phyloP scores from a whole-genome alignment of 2,888 invertebrate species.

The Operophtera brumata region DNA sequence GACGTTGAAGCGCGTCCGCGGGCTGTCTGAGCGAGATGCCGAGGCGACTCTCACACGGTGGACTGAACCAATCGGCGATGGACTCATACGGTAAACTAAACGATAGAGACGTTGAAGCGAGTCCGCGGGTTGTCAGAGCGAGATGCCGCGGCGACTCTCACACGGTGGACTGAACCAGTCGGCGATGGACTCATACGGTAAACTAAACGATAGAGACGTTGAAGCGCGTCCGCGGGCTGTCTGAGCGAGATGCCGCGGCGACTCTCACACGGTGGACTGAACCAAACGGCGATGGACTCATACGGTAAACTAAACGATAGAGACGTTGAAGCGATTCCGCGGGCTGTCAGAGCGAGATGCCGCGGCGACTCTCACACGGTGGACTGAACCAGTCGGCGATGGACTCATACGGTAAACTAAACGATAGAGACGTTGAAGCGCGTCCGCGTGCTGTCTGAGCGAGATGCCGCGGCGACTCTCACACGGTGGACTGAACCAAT shows the following conservation, averaged over 20 bases:
- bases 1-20: no score
- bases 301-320: conserved; percentile 47
- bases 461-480: conserved; percentile 69
- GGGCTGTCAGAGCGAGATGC: no score
- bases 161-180: conserved; percentile 66
- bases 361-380: conserved; percentile 64
- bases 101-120: no score
- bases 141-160: conserved; percentile 67
- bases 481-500: conserved; percentile 67
- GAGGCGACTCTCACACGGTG: conserved; percentile 67
- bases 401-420: conserved; percentile 60
- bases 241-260: conserved; percentile 66
- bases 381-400: conserved; percentile 64
- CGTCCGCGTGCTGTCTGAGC: no score
- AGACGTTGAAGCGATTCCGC: no score
- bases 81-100: conserved; percentile 57
- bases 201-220: no score
- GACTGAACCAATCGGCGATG: conserved; percentile 65
- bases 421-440: no score
- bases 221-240: no score
- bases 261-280: conserved; percentile 70
- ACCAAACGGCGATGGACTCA: conserved; percentile 64
- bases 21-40: conserved; percentile 72
- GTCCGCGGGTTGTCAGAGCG: no score
- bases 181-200: conserved; percentile 70